Percentiles rank a stretch among this genome's conserved stretches.
phyloP scores from a whole-genome alignment of 2,888 invertebrate species.

The Aleiodes testaceus region DNA sequence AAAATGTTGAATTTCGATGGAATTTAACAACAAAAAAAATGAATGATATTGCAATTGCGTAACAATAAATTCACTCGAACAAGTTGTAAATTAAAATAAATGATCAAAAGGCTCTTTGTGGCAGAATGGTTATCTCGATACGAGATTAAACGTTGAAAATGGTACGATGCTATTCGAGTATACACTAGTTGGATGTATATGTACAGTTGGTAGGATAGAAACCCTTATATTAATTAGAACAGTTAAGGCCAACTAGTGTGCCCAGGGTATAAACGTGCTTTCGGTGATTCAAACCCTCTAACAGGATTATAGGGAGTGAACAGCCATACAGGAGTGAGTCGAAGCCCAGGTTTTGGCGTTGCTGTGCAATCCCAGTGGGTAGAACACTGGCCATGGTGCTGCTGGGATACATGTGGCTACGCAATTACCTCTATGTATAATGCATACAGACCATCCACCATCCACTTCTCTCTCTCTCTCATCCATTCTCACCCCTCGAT shows the following conservation, averaged over 20 bases:
- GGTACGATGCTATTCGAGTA: background rate
- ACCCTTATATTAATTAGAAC: slow-evolving; percentile 71
- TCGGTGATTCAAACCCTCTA: slow-evolving; percentile 68
- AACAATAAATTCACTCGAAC: too few relatives aligned
- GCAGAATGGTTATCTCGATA: background rate
- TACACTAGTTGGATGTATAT: slow-evolving; percentile 7
- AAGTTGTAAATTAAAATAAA: background rate
- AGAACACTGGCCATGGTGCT: background rate
- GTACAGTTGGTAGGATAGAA: slow-evolving; percentile 50
- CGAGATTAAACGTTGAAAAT: slow-evolving; percentile 2
- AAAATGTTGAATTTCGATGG: too few relatives aligned
- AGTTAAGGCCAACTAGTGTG: slow-evolving; percentile 64
- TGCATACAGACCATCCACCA: slow-evolving; percentile 3
- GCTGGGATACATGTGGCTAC: slow-evolving; percentile 51
- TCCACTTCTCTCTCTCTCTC: background rate
- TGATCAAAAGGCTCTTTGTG: slow-evolving; percentile 12
- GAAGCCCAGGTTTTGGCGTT: slow-evolving; percentile 46
- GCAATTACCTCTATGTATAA: slow-evolving; percentile 53
- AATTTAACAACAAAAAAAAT: too few relatives aligned
- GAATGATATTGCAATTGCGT: too few relatives aligned
- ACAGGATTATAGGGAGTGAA: slow-evolving; percentile 63
- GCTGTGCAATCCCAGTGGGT: slow-evolving; percentile 47
- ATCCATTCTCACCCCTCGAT: background rate
- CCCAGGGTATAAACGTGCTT: slow-evolving; percentile 62
- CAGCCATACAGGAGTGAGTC: slow-evolving; percentile 6